Base-by-base conservation (phyloP, 2,113 vertebrate genomes). In the Helogale parvula region DNA sequence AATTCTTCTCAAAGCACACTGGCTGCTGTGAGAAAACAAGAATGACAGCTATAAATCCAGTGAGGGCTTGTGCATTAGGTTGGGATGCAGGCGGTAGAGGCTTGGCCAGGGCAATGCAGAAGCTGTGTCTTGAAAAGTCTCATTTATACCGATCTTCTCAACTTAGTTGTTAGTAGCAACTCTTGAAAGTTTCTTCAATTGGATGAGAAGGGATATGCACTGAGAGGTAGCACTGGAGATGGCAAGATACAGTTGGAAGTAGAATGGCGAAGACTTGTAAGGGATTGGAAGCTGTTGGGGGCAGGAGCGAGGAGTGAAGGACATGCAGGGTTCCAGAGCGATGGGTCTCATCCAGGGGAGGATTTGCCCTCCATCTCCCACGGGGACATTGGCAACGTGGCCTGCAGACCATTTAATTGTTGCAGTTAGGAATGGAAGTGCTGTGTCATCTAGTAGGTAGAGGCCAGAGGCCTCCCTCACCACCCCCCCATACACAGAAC, bases 11-110 rank as follows among this genome's bases (percentile, higher is more conserved):
- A 92, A 79, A 74, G 83, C 13, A 57, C 23, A 31, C 6, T 47
- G 23, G 31, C 54, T 66, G 1, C 57, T 27, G 12, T 35, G 7
- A 86, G 66, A 31, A 41, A 41, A 57, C 9, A 50, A 33, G 5
- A 83, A 25, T 23, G 16, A 80, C 72, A 84, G 27, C 19, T 25
- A 5, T 72, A 47, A 88, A 65, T 5, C 7, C 6, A 85, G n/a
- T 0, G 1, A 50, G 11, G 35, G 19, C 4, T 79, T 23, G 1
- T 68, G 25, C 4, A 23, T 35, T 33, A 52, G 23, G 19, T 8
- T 3, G 17, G 27, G 6, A 16, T 84, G 85, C 31, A 60, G 54
- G 69, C 9, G 7, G 50, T 16, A 11, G 65, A 63, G 57, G 16
- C 25, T 69, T 66, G 41, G 52, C 68, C n/a, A 57, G 31, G 12